Evolutionary conservation across 1,140 invertebrate genomes (phyloP).

Genomic region (Drosophila repleta): DNA sequence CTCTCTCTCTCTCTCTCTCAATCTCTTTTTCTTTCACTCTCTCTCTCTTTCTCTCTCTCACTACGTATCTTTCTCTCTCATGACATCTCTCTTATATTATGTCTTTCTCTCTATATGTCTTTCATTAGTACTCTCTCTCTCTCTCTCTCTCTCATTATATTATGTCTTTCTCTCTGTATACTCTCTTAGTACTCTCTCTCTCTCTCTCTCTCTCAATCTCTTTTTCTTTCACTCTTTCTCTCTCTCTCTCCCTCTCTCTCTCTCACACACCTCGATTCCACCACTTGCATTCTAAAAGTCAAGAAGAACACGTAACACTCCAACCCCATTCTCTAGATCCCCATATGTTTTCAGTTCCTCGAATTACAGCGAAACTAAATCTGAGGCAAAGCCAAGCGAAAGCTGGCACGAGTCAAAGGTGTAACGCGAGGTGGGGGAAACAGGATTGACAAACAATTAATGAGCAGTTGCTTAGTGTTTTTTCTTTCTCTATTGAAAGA

Average conservation of each 20-base stretch:
- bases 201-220: not conserved
- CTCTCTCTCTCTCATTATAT: not conserved
- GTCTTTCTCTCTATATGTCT: too few relatives aligned
- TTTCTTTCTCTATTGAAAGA: conserved; percentile 16
- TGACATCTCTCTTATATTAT: too few relatives aligned
- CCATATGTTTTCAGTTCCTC: not conserved
- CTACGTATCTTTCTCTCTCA: too few relatives aligned
- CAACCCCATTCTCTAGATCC: not conserved
- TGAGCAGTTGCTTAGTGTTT: conserved; percentile 65
- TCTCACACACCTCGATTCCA: not conserved
- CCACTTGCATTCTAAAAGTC: not conserved
- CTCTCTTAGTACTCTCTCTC: too few relatives aligned
- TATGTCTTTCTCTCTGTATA: not conserved
- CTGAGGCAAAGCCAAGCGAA: not conserved
- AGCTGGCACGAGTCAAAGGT: conserved; percentile 71
- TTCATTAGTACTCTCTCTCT: not conserved
- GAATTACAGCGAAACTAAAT: not conserved
- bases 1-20: not conserved
- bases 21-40: not conserved
- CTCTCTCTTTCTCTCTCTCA: too few relatives aligned
- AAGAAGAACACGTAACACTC: not conserved
- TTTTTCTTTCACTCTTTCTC: too few relatives aligned
- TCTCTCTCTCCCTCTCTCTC: too few relatives aligned
- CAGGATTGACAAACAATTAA: conserved; percentile 74
- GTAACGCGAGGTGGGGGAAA: conserved; percentile 53